phyloP scores from a whole-genome alignment of 2,113 vertebrate species.

The Hyaena hyaena region DNA sequence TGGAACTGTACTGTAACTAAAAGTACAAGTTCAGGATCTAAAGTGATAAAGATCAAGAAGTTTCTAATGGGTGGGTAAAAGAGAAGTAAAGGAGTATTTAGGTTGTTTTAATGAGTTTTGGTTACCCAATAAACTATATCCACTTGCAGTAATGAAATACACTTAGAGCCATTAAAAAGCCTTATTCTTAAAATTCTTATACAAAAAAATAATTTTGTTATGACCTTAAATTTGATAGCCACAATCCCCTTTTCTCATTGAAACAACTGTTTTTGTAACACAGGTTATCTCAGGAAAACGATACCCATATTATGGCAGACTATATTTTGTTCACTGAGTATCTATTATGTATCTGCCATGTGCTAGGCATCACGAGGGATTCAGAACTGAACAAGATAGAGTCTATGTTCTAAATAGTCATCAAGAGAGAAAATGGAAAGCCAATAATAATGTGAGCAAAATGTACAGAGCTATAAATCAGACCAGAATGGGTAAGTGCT shows the following conservation, averaged over 20 bases:
- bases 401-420: background rate
- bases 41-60: background rate
- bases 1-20: background rate
- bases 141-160: background rate
- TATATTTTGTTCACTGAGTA: background rate
- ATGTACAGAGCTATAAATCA: background rate
- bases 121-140: background rate
- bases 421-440: background rate
- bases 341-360: background rate
- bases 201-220: conserved; percentile 17
- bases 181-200: conserved; percentile 30
- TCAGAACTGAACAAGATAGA: background rate
- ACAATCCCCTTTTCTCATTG: background rate
- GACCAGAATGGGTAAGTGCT: background rate
- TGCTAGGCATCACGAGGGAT: background rate
- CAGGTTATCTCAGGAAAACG: background rate
- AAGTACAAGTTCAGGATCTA: background rate
- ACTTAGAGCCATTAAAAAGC: background rate
- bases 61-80: background rate
- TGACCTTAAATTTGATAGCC: background rate
- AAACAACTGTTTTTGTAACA: background rate
- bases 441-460: background rate
- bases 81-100: background rate
- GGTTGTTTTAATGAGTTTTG: background rate
- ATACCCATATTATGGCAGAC: background rate